Percentiles rank a stretch among this genome's conserved stretches.
These are phyloP conservation scores for Atractosteus spatula DNA, from an alignment of 2,113 vertebrate species.

Conservation along the genomic window DNA sequence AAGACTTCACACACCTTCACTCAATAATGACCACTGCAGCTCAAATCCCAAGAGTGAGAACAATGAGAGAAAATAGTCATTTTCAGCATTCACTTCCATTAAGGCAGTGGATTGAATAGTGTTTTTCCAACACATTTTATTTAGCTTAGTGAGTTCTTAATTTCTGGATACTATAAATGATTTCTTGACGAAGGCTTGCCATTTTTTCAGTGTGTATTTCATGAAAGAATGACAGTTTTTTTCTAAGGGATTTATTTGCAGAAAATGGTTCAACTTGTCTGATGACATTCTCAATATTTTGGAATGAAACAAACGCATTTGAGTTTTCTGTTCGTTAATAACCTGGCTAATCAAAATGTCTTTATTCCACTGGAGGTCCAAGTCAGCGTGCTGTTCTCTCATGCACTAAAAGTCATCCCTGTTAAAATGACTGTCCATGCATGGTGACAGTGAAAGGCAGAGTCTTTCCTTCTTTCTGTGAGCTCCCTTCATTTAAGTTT, in stretches of 20 bases:
- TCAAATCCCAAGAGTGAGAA: neutral
- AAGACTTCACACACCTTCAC: neutral
- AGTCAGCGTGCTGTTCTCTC: neutral
- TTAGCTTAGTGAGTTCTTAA: no score
- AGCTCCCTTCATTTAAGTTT: constrained; percentile 22
- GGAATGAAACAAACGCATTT: no score
- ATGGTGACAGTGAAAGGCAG: constrained; percentile 3
- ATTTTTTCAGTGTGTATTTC: no score
- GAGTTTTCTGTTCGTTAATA: no score
- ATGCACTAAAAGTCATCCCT: neutral
- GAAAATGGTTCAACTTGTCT: no score
- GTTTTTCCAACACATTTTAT: no score
- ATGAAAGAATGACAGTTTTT: no score
- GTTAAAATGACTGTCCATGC: neutral
- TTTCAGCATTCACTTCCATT: neutral
- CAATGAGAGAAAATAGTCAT: neutral
- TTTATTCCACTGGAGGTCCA: neutral
- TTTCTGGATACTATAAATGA: no score
- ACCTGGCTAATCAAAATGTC: no score
- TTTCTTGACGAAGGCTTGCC: no score
- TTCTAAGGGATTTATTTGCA: no score
- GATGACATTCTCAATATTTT: no score
- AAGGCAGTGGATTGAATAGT: neutral
- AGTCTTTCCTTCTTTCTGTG: neutral
- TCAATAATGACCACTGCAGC: neutral